Base-by-base conservation (phyloP, 2,888 invertebrate genomes). In the Tubulanus polymorphus region DNA sequence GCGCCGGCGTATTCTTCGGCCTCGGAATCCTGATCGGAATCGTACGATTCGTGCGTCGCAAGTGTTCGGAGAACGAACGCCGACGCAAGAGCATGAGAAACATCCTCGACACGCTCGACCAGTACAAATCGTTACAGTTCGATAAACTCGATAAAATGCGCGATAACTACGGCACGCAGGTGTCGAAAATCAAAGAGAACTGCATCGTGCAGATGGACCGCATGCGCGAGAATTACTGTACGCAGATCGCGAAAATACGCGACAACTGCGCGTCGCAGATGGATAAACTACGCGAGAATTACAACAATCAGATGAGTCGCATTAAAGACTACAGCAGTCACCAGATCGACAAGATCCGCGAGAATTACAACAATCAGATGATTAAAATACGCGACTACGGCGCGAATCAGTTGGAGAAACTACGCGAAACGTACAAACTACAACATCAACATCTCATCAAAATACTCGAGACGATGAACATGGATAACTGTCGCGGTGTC, bases 401-500 rank as follows among this genome's bases (percentile, higher is more conserved):
- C 81, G 88, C 91, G 23, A 91, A 92, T 75, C 93, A 95, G 80
- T 87, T 94, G 56, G 82, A 93, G 47, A 85, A 91, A 51, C 81
- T 95, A 46, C 86, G 93, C 29, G 93, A 94, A 78, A 91, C 93
- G 10, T 94, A 92, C 84, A 94, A 94, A 80, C 90, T 93, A 75
- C 94, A 95, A 79, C 95, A 95, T 78, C 92, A 93, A 80, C 91
- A 93, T 12, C 82, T 95, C 51, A 91, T 93, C 81, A 94, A 94
- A 78, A 89, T 95, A 5, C 81, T 95, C 55, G 95, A 95, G 79
- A 93, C 93, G 78, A 83, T 95, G 69, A 92, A 93, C 81, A 87
- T 94, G 75, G 94, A 94, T 78, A 93, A 93, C 81, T 95, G 95
- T 75, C 87, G 68, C 37, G 64, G 68, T 5, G 69, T 70, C n/a